phyloP scores from a whole-genome alignment of 1,140 invertebrate genomes.

The Lasaia peninsularis region DNA sequence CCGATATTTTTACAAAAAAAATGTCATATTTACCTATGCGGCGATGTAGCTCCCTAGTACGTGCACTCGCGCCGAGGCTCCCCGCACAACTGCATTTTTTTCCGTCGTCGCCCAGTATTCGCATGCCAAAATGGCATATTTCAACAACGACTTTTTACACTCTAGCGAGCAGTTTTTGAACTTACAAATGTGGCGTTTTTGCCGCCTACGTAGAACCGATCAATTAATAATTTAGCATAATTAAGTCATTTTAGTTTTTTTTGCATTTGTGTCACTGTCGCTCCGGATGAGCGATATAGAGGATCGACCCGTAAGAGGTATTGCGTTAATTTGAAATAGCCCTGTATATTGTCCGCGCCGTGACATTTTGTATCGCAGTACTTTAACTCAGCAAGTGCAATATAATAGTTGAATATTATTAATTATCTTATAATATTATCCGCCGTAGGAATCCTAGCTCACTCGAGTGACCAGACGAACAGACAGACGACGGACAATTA shows the following conservation, averaged over 20 bases:
- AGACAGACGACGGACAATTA: too few relatives aligned
- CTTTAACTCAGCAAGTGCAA: too few relatives aligned
- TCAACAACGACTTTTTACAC: conserved; percentile 10
- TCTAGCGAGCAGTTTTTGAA: conserved; percentile 4
- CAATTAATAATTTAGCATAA: background rate
- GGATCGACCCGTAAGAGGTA: too few relatives aligned
- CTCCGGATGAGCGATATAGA: too few relatives aligned
- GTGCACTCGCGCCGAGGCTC: background rate
- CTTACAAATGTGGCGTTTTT: conserved; percentile 16
- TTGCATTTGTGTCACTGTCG: conserved; percentile 19
- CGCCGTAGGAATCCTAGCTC: too few relatives aligned
- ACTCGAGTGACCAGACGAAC: too few relatives aligned
- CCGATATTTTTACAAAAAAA: background rate
- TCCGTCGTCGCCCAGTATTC: conserved; percentile 13
- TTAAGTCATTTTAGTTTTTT: conserved; percentile 7
- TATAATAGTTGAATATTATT: too few relatives aligned
- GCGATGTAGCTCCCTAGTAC: conserved; percentile 5
- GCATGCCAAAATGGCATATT: conserved; percentile 14
- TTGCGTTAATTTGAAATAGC: too few relatives aligned
- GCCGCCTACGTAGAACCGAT: background rate
- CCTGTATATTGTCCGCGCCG: too few relatives aligned
- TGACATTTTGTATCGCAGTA: too few relatives aligned
- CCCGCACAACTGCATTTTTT: conserved; percentile 1
- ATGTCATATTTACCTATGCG: conserved; percentile 12
- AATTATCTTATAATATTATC: too few relatives aligned